Evolutionary conservation across 2,113 vertebrate species (phyloP).

Genomic region (Myrmophylax atrothorax): DNA sequence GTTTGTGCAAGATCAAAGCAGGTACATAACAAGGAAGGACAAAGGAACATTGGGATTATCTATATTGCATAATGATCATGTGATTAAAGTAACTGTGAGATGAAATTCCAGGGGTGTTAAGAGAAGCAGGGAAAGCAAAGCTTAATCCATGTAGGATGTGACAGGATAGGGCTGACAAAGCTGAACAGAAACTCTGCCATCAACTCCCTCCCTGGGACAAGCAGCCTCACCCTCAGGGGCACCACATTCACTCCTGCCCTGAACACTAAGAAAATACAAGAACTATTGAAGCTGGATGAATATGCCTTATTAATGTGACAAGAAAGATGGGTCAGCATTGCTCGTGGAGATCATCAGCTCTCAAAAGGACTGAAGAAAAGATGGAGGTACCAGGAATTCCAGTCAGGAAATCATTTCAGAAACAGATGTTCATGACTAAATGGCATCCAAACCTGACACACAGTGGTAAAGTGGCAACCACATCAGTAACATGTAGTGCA

Average conservation of each 20-base stretch:
- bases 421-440: not conserved
- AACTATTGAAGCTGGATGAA: not conserved
- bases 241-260: not conserved
- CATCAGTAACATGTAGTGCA: not conserved
- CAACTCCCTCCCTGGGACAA: not conserved
- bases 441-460: not conserved
- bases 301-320: not conserved
- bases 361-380: not conserved
- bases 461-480: not conserved
- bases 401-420: not conserved
- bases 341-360: not conserved
- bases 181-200: not conserved
- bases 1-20: not conserved
- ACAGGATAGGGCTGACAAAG: not conserved
- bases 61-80: not conserved
- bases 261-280: not conserved
- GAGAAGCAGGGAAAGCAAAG: not conserved
- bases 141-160: not conserved
- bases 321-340: not conserved
- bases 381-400: not conserved
- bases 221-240: fast-evolving
- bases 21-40: not conserved
- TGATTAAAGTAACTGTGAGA: not conserved
- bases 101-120: not conserved
- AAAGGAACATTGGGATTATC: not conserved